phyloP scores from a whole-genome alignment of 2,888 invertebrate species.

The Phytoseiulus persimilis region DNA sequence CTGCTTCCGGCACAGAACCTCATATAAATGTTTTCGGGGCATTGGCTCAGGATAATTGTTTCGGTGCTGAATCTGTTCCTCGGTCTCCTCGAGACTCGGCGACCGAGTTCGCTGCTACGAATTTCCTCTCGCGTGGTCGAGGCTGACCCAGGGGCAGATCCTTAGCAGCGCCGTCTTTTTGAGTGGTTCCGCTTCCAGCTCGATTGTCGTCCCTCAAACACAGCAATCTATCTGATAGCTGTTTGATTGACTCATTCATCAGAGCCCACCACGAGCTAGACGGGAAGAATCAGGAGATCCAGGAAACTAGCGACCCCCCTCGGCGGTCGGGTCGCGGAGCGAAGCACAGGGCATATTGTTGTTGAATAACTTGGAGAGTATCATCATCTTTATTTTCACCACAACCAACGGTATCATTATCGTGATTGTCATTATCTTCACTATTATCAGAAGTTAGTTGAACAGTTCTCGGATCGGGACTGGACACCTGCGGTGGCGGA shows the following conservation, averaged over 20 bases:
- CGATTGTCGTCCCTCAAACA: neutral
- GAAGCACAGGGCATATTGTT: neutral
- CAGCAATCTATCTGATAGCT: neutral
- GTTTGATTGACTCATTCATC: neutral
- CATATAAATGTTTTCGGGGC: neutral
- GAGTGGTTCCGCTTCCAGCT: neutral
- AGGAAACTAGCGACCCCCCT: neutral
- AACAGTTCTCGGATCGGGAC: neutral
- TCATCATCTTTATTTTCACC: neutral
- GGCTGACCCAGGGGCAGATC: neutral
- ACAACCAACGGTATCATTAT: neutral
- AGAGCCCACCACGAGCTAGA: neutral
- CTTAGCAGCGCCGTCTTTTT: neutral
- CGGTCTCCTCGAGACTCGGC: too few species aligned
- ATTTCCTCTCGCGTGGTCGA: too few species aligned
- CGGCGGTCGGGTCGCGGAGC: neutral
- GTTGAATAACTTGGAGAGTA: neutral
- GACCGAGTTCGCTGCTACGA: too few species aligned
- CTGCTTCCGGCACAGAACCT: neutral
- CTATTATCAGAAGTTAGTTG: neutral
- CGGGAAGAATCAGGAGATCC: neutral
- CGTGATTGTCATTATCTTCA: neutral
- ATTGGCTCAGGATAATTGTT: neutral
- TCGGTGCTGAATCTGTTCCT: neutral
- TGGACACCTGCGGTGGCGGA: neutral